phyloP scores from a whole-genome alignment of 2,888 invertebrate species.

The Lomographa bimaculata region DNA sequence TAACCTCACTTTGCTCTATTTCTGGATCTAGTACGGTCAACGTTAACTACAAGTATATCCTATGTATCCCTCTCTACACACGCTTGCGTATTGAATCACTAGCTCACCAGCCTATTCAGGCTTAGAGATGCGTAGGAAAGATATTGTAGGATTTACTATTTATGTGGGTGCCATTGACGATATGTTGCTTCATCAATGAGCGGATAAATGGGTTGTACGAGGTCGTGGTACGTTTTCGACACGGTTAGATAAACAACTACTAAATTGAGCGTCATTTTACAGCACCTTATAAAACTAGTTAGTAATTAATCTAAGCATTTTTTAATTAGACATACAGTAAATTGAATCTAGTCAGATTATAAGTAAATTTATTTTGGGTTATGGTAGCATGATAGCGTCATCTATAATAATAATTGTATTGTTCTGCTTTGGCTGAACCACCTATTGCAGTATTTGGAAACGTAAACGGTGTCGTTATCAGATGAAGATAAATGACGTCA shows the following conservation, averaged over 20 bases:
- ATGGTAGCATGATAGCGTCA: too few species aligned
- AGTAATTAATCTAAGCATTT: too few species aligned
- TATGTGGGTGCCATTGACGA: slow-evolving; percentile 18
- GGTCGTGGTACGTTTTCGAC: slow-evolving; percentile 22
- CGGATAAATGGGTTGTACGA: slow-evolving; percentile 34
- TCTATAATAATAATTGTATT: too few species aligned
- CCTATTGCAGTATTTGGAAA: slow-evolving; percentile 5
- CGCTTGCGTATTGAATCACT: slow-evolving; percentile 8
- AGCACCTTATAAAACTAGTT: neutral
- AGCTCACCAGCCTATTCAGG: slow-evolving; percentile 1
- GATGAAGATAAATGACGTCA: slow-evolving; percentile 58
- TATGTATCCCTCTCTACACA: slow-evolving; percentile 9
- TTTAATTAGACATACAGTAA: too few species aligned
- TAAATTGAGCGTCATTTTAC: slow-evolving; percentile 2
- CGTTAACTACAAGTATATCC: slow-evolving; percentile 37
- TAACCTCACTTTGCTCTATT: slow-evolving; percentile 60
- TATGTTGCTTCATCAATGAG: slow-evolving; percentile 13
- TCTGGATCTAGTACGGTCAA: slow-evolving; percentile 49
- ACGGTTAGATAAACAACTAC: neutral
- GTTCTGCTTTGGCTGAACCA: too few species aligned
- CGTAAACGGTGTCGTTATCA: slow-evolving; percentile 32
- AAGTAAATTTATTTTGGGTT: too few species aligned
- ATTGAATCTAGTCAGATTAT: too few species aligned
- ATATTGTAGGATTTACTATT: slow-evolving; percentile 16
- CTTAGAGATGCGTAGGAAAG: slow-evolving; percentile 14